Evolutionary conservation across 23 tunicate species (phyloP).

Genomic region (Corella eumyota): DNA sequence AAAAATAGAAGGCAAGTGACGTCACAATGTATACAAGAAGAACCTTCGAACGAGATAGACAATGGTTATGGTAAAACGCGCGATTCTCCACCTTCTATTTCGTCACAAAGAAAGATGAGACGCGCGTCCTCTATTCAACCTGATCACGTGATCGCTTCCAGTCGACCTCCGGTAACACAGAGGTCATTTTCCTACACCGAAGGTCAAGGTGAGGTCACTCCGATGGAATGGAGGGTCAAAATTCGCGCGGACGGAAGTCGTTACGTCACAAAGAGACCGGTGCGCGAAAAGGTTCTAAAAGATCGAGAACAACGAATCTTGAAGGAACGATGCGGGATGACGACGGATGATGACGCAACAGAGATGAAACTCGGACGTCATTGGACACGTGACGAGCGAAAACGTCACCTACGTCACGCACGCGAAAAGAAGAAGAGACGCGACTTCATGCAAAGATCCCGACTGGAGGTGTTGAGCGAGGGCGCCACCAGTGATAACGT

Average conservation of each 20-base stretch:
- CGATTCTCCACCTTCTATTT: too few relatives aligned
- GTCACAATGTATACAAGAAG: neutral
- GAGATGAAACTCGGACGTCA: constrained; percentile 54
- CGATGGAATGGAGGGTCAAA: constrained; percentile 50
- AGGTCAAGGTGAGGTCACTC: constrained; percentile 11
- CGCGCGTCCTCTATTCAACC: too few relatives aligned
- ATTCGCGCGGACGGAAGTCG: constrained; percentile 53
- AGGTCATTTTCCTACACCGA: constrained; percentile 22
- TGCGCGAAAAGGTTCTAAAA: constrained; percentile 30
- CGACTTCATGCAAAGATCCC: constrained; percentile 43
- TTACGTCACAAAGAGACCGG: constrained; percentile 63
- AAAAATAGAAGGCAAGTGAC: constrained; percentile 15
- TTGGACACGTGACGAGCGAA: constrained; percentile 56
- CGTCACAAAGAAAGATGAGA: too few relatives aligned
- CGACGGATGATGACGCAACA: constrained; percentile 39
- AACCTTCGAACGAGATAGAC: too few relatives aligned
- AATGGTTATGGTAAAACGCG: too few relatives aligned
- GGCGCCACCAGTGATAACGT: constrained; percentile 27
- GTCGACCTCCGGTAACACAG: constrained; percentile 8
- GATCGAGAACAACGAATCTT: constrained; percentile 37
- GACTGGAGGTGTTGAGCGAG: constrained; percentile 40
- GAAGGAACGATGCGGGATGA: constrained; percentile 37
- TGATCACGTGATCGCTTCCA: neutral
- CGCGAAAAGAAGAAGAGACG: constrained; percentile 46
- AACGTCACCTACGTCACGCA: constrained; percentile 46